Conservation (phyloP, 2,797 vertebrate species). For the Tenualosa thibaudeaui region DNA sequence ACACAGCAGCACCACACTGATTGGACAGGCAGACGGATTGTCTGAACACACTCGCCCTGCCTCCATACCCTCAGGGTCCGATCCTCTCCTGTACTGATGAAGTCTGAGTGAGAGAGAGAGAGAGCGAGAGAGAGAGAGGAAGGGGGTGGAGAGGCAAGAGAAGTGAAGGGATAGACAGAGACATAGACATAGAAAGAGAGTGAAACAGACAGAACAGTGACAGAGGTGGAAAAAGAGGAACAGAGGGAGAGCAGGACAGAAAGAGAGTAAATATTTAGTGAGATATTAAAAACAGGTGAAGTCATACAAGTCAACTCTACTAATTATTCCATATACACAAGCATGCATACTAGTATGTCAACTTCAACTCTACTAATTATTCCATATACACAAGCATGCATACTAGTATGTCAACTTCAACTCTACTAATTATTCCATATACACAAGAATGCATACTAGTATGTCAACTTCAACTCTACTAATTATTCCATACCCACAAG, state of each 20-base stretch:
- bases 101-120: conserved; percentile 72
- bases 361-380: no score
- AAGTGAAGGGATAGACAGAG: neutral
- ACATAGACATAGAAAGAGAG: neutral
- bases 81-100: conserved; percentile 93
- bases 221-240: neutral
- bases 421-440: no score
- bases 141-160: neutral
- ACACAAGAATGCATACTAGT: no score
- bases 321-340: no score
- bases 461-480: no score
- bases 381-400: no score
- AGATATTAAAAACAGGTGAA: neutral
- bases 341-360: no score
- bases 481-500: no score
- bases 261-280: neutral
- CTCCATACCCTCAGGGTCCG: conserved; percentile 91
- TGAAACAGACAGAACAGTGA: neutral
- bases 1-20: conserved; percentile 97
- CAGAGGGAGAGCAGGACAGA: neutral
- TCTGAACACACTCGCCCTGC: conserved; percentile 87
- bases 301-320: neutral
- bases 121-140: neutral
- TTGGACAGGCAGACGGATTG: conserved; percentile 91
- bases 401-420: no score